Conservation (phyloP, 2,113 vertebrate species). For the Sorex fumeus region DNA sequence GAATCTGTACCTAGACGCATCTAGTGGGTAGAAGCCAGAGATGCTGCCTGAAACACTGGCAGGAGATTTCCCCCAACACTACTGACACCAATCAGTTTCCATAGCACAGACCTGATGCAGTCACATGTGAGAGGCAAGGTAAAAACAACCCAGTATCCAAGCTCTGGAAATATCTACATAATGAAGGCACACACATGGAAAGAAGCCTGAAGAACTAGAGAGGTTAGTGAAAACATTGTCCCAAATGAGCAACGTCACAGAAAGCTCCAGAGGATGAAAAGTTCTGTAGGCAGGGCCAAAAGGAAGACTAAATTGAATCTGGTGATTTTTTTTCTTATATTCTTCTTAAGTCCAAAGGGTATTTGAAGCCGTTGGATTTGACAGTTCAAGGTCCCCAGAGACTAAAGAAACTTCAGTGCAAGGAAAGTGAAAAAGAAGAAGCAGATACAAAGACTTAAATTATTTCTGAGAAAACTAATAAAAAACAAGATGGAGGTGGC, state of each 20-base stretch:
- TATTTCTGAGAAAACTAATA: neutral
- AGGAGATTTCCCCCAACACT: neutral
- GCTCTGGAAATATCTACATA: neutral
- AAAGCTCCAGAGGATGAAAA: fast-evolving
- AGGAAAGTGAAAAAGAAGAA: neutral
- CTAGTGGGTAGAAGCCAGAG: neutral
- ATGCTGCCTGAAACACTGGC: neutral
- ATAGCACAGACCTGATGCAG: no score
- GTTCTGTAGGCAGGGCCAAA: neutral
- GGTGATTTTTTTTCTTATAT: neutral
- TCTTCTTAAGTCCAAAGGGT: neutral
- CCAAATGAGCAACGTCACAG: no score
- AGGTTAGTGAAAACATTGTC: no score
- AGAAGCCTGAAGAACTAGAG: no score
- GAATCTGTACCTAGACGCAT: no score
- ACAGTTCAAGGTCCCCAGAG: neutral
- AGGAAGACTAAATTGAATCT: neutral
- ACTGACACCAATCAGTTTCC: neutral
- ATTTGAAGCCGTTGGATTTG: neutral
- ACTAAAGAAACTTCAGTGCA: neutral
- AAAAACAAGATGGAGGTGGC: neutral
- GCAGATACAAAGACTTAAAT: neutral
- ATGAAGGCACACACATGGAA: no score
- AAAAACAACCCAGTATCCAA: neutral
- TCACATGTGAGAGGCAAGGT: neutral